Conservation (phyloP, 2,888 invertebrate genomes). For the Ectropis crepuscularia region DNA sequence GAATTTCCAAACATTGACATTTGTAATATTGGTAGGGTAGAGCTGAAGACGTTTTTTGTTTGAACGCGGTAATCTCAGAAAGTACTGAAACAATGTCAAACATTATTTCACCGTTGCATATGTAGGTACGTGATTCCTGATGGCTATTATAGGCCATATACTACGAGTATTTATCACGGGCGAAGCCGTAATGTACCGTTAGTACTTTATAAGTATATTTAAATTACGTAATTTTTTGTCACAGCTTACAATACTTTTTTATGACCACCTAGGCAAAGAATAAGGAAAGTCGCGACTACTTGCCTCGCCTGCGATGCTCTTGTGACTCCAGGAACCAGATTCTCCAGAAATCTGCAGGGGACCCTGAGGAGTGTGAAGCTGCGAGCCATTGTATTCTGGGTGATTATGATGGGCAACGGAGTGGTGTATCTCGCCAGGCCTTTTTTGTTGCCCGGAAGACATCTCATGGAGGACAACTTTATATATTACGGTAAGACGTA, state of each 20-base stretch:
- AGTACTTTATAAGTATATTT: too few relatives aligned
- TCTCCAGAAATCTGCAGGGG: conserved; percentile 51
- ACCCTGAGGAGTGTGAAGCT: conserved; percentile 56
- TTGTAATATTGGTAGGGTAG: too few relatives aligned
- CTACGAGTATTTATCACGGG: too few relatives aligned
- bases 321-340: conserved; percentile 50
- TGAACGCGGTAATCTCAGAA: too few relatives aligned
- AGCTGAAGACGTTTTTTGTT: too few relatives aligned
- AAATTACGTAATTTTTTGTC: too few relatives aligned
- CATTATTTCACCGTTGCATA: too few relatives aligned
- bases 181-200: too few relatives aligned
- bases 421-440: conserved; percentile 53
- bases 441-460: conserved; percentile 58
- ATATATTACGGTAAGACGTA: conserved; percentile 51
- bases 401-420: conserved; percentile 56
- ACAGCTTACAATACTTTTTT: neutral
- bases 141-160: too few relatives aligned
- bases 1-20: too few relatives aligned
- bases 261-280: conserved; percentile 43
- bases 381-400: conserved; percentile 62
- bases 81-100: too few relatives aligned
- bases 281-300: conserved; percentile 51
- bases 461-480: conserved; percentile 57
- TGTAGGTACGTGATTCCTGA: too few relatives aligned
- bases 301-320: conserved; percentile 50